Conservation (phyloP, 2,113 vertebrate species). For the Hyperoodon ampullatus region DNA sequence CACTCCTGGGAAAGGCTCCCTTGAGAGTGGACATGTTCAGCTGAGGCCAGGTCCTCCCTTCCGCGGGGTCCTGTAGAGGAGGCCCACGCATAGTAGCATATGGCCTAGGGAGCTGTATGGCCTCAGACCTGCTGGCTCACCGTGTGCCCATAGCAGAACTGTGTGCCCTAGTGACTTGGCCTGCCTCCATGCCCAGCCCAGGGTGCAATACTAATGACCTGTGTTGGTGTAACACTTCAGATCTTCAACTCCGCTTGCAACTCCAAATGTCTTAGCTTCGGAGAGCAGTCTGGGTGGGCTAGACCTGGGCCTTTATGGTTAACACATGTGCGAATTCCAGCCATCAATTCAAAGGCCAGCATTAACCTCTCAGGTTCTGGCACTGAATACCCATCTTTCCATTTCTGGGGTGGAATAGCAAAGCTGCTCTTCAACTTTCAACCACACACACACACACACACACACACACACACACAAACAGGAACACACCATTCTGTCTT, state of each 20-base stretch:
- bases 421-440: not conserved
- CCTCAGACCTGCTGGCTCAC: not conserved
- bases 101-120: not conserved
- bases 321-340: slow-evolving; percentile 74
- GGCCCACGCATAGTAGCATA: not conserved
- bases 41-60: not conserved
- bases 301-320: slow-evolving; percentile 41
- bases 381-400: not conserved
- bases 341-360: not conserved
- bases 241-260: not conserved
- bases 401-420: not conserved
- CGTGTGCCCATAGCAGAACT: not conserved
- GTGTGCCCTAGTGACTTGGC: not conserved
- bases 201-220: not conserved
- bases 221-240: not conserved
- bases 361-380: slow-evolving; percentile 53
- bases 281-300: slow-evolving; percentile 67
- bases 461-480: no score
- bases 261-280: not conserved
- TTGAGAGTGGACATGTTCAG: not conserved
- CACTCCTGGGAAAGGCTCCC: not conserved
- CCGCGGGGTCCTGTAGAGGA: not conserved
- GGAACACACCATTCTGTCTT: not conserved
- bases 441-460: not conserved
- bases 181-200: not conserved